Evolutionary conservation across 2,113 vertebrate species (phyloP), one percentile per base, ranked within the genome.

Genomic region (Oncorhynchus masou): DNA sequence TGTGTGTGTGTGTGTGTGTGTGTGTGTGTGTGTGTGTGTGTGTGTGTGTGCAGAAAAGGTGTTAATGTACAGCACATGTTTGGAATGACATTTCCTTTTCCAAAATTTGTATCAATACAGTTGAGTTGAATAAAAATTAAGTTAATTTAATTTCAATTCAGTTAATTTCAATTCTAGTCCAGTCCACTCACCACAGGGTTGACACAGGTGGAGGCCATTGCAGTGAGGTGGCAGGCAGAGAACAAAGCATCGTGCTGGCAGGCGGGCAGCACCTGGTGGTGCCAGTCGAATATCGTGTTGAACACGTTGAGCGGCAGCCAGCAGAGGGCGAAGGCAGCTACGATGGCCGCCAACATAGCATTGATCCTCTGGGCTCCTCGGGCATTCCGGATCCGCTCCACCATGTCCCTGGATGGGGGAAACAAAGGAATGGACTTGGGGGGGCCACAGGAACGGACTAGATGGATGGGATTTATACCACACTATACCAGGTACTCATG

Each of bases 251-350:
- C 87, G 11, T 94, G 91, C 81, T 92, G 92, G 76, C 93, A 94
- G 81, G 84, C 82, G 0, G 90, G 91, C 20, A 94, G 88, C 5
- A 82, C 86, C 86, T 93, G 88, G 72, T 93, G 92, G 80, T 94
- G 84, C 93, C 93, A 94, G 84, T 94, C 93, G 3, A 92, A 94
- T 27, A 94, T 74, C 1, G 92, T 89, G 79, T 94, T 94, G 85
- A 94, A 94, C 83, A 94, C 89, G 4, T 89, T 93, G 15, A 94
- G 91, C 0, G 93, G 93, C 70, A 94, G 88, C 93, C 93, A 94
- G 77, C 92, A 94, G 11, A 91, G 78, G 5, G 91, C 92, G 31
- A 94, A 94, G 11, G 93, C 92, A 0, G 86, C 83, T 3, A 94
- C 92, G 3, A 94, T 91, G 70, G 90, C 90, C 1, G 90, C 67